A percentile compares a stretch with the other conserved stretches of the same genome.
Evolutionary conservation across 2,888 invertebrate species (phyloP).

Genomic region (Hyppa rectilinea): DNA sequence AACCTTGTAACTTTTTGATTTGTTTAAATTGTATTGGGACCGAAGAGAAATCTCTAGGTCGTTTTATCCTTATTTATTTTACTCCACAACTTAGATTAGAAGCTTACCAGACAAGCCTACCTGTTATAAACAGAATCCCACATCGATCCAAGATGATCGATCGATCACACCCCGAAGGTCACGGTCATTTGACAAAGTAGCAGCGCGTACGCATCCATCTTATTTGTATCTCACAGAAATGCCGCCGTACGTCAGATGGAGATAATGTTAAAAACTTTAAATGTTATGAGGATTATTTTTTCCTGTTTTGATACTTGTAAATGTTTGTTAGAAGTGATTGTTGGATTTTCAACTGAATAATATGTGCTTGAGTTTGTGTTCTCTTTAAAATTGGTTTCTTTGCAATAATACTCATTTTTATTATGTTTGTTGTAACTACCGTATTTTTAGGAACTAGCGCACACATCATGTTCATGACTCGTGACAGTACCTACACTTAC

Average conservation of each 20-base stretch:
- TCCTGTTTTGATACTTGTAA: conserved; percentile 9
- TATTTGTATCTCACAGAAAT: conserved; percentile 47
- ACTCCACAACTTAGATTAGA: conserved; percentile 3
- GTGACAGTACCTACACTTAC: not conserved
- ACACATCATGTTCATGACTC: not conserved
- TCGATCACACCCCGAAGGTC: conserved; percentile 68
- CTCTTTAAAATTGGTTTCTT: not conserved
- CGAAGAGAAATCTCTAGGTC: not conserved
- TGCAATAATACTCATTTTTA: not conserved
- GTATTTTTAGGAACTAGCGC: too few relatives aligned
- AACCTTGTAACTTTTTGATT: not conserved
- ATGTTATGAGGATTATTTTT: conserved; percentile 9
- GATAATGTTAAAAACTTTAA: conserved; percentile 33
- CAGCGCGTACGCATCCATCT: conserved; percentile 55
- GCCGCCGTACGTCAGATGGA: conserved; percentile 46
- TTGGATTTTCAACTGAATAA: not conserved
- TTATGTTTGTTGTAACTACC: not conserved
- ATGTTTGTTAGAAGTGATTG: conserved; percentile 3
- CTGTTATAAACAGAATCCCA: conserved; percentile 12
- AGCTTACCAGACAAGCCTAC: conserved; percentile 2
- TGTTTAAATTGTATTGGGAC: not conserved
- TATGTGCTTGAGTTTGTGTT: not conserved
- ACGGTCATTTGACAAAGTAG: conserved; percentile 60
- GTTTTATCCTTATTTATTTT: not conserved
- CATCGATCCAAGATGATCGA: conserved; percentile 44